Evolutionary conservation across 92 coral and sea anemone species (phyloP), one percentile per base, ranked within the genome.

Genomic region (Ricordea florida): DNA sequence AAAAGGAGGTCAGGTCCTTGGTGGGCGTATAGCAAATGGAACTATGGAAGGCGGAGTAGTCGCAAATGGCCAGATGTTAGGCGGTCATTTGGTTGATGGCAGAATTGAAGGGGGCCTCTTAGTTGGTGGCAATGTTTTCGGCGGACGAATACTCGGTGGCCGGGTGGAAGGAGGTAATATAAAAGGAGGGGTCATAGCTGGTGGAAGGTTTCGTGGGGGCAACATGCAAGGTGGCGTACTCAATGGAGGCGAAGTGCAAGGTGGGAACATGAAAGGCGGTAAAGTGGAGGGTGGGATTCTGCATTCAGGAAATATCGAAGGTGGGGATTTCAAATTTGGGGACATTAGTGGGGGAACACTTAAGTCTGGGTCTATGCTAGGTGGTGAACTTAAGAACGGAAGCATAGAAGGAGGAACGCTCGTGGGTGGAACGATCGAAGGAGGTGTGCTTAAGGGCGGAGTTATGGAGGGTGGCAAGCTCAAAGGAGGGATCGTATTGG

Each of bases 341-440:
- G 89, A 84, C 17, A 81, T 94, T 23, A 88, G 89, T 20, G 98
- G 98, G 2, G 98, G 98, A 8, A 77, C 85, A 4, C 85, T 94
- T 8, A 92, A 87, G 35, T 69, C 97, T 4, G 98, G 98, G n/a
- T 40, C 85, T 25, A 88, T 94, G 75, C 34, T 87, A 16, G 98
- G 98, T 6, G 98, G 98, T 11, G 76, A 82, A 65, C 70, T 94
- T 73, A 94, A 78, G 58, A 89, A 88, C 18, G 98, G 98, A 1
- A 93, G 93, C 18, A 93, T 94, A 9, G 98, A 94, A 63, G 98
- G 98, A 15, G 98, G 98, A 14, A 79, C 81, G 41, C 86, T 94
- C 11, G 79, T 79, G 38, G 97, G 97, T 7, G 98, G 98, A 4
- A 64, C 83, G 4, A 80, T 94, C 18, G 88, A 87, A 26, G 98